Percentiles rank a stretch among this genome's conserved stretches.
These are phyloP conservation scores for Agrypnia vestita DNA, from an alignment of 1,140 invertebrate genomes.

Conservation along the genomic window DNA sequence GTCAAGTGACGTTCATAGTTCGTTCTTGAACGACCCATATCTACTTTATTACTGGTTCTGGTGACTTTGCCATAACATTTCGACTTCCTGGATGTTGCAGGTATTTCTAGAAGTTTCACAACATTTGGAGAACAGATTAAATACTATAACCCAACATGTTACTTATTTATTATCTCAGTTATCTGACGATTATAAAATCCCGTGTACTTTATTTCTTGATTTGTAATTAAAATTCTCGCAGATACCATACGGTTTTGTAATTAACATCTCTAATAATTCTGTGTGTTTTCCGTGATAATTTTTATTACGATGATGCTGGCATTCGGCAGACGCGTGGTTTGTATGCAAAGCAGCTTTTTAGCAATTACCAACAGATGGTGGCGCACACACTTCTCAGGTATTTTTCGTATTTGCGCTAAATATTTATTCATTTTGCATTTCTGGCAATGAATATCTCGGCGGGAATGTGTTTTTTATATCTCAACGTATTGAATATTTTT, in stretches of 20 bases:
- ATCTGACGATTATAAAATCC: neutral
- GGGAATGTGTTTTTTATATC: neutral
- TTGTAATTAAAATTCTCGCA: neutral
- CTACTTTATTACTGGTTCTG: too few relatives aligned
- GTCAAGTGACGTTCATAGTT: constrained; percentile 5
- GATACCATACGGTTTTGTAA: too few relatives aligned
- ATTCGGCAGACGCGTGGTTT: neutral
- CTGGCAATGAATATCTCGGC: neutral
- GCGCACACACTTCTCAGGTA: neutral
- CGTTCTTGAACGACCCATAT: too few relatives aligned
- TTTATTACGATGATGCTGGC: neutral
- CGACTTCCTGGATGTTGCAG: too few relatives aligned
- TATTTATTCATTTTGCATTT: neutral
- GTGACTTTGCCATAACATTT: too few relatives aligned
- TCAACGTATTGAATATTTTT: neutral
- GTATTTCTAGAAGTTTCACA: neutral
- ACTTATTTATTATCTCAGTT: neutral
- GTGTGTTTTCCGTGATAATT: neutral
- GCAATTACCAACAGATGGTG: constrained; percentile 6
- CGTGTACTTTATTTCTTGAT: neutral
- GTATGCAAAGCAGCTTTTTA: neutral
- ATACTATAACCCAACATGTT: neutral
- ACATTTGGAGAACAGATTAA: neutral
- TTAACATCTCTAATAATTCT: neutral
- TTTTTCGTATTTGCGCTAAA: neutral